These are phyloP conservation scores for Thymelicus sylvestris DNA, from an alignment of 2,888 invertebrate genomes.

Conservation along the genomic window DNA sequence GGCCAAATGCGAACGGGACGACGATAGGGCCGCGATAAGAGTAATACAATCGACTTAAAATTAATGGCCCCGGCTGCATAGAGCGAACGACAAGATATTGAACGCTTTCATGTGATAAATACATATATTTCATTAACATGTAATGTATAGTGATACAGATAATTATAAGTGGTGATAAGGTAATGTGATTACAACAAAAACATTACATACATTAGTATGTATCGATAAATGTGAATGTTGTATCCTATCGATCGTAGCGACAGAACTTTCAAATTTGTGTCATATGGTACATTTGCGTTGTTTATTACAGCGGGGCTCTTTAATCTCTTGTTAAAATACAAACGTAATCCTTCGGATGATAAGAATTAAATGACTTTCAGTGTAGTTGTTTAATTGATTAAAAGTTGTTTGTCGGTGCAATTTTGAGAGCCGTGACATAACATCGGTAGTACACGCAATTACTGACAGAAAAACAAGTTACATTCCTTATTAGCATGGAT, in stretches of 20 bases:
- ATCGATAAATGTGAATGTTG: constrained; percentile 18
- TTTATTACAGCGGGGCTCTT: constrained; percentile 25
- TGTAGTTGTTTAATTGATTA: constrained; percentile 21
- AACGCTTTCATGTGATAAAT: constrained; percentile 39
- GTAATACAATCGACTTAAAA: constrained; percentile 38
- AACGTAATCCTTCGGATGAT: constrained; percentile 12
- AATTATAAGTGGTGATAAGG: constrained; percentile 35
- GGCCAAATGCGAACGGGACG: constrained; percentile 36
- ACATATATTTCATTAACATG: constrained; percentile 42
- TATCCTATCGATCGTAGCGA: constrained; percentile 18
- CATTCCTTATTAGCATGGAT: constrained; percentile 59
- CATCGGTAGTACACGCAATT: constrained; percentile 31
- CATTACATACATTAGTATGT: constrained; percentile 21
- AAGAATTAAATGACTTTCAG: background rate
- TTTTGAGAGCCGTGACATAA: constrained; percentile 27
- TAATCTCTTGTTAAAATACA: constrained; percentile 17
- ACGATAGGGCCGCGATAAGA: constrained; percentile 36
- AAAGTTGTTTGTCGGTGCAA: constrained; percentile 12
- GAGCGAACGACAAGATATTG: constrained; percentile 36
- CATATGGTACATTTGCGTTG: background rate
- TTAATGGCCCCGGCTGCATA: constrained; percentile 32
- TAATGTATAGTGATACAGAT: constrained; percentile 35
- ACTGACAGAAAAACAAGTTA: constrained; percentile 42
- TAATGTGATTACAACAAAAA: constrained; percentile 35
- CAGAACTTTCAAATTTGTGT: constrained; percentile 22